Evolutionary conservation across 2,113 vertebrate species (phyloP), one percentile per base, ranked within the genome.

Genomic region (Tor tambroides): DNA sequence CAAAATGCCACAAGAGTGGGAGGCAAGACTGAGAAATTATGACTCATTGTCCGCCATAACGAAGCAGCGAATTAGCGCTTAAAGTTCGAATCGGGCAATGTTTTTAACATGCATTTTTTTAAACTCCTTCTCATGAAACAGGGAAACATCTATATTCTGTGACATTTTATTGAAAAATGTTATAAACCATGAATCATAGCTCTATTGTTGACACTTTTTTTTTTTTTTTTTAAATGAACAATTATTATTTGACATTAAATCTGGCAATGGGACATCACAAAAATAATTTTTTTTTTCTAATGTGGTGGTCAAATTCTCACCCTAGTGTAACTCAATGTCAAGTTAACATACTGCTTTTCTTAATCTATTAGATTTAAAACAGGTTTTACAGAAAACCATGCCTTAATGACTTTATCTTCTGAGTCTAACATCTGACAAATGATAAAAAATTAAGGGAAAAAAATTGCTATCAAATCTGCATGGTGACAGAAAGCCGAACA

Each of bases 1-100:
- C 63, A 82, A 89, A 89, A 87, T 87, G 83, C 71, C 71, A 89
- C 43, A 54, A 28, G 51, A 71, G 72, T 83, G 32, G 81, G 78
- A 82, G 71, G 67, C 14, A 76, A 74, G 72, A 38, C 1, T 23
- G 59, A 84, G 28, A 38, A 26, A 30, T 75, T 87, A 74, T 81
- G 79, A 83, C 80, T 87, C 46, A 72, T 19, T 54, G 21, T 38
- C 28, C 1, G 43, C 28, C 9, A 49, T 67, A 43, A 82, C 21
- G 15, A 43, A 19, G 43, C 28, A 6, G 17, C 28, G 26, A 49
- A 9, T 32, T 14, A 78, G 35, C 15, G 0, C 51, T 32, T 56
- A n/a, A n/a, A 32, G 10, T 43, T 43, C 9, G 5, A 56, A 23
- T 19, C 46, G 10, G 2, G 1, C 41, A 1, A 30, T 15, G 1